phyloP scores from a whole-genome alignment of 2,113 vertebrate species.

The Podilymbus podiceps region DNA sequence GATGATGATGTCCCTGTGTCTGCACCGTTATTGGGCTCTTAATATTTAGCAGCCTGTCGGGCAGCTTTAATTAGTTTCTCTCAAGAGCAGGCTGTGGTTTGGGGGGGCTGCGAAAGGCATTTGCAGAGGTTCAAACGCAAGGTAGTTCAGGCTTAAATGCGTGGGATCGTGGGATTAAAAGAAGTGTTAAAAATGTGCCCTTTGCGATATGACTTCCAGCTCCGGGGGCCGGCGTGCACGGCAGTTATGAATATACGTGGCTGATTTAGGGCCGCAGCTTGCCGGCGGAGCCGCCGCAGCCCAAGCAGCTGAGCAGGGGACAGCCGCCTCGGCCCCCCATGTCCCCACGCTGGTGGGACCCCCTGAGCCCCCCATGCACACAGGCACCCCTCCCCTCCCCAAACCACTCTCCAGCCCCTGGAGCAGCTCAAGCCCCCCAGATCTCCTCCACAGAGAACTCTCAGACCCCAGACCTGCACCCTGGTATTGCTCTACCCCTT shows the following conservation, averaged over 20 bases:
- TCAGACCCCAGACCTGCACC: background rate
- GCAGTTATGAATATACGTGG: constrained; percentile 10
- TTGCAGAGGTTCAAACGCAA: constrained; percentile 26
- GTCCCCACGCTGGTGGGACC: accelerated
- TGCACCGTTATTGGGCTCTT: background rate
- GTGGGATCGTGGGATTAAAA: constrained; percentile 44
- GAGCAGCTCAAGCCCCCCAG: background rate
- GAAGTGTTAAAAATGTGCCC: constrained; percentile 53
- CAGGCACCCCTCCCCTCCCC: background rate
- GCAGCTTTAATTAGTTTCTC: constrained; percentile 40
- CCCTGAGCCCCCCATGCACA: accelerated
- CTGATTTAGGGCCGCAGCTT: constrained; percentile 4
- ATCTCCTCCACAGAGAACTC: background rate
- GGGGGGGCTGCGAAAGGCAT: background rate
- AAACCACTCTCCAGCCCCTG: accelerated
- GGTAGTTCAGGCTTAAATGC: constrained; percentile 28
- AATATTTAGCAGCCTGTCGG: constrained; percentile 39
- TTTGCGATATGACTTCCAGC: constrained; percentile 44
- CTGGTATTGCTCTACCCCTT: background rate
- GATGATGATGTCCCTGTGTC: background rate
- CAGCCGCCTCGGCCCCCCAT: accelerated
- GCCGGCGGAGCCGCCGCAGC: background rate
- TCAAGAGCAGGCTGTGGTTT: background rate
- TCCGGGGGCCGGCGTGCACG: background rate
- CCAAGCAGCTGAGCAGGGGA: background rate